phyloP scores from a whole-genome alignment of 2,113 vertebrate genomes.

The Phaethornis superciliosus region DNA sequence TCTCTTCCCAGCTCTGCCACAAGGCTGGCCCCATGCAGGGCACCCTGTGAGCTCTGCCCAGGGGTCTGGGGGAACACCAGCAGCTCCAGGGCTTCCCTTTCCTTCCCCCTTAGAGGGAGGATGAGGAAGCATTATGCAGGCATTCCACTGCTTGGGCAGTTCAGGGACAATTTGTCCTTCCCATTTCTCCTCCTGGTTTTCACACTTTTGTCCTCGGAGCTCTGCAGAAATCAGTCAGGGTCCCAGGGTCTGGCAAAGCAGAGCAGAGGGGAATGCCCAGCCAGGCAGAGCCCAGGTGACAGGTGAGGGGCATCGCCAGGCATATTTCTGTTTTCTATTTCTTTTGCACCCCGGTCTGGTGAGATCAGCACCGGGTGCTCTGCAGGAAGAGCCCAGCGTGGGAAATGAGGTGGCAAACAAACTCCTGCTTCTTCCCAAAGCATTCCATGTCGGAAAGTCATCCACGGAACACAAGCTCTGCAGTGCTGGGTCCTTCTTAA shows the following conservation, averaged over 20 bases:
- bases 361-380: not conserved
- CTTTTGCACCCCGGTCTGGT: not conserved
- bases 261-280: not conserved
- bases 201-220: not conserved
- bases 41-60: not conserved
- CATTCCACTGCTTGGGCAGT: rapidly evolving
- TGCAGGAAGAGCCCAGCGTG: not conserved
- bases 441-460: not conserved
- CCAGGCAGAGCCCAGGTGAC: not conserved
- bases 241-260: not conserved
- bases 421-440: not conserved
- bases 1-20: not conserved
- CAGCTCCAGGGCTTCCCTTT: not conserved
- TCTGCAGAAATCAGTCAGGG: not conserved
- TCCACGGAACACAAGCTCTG: not conserved
- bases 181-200: not conserved
- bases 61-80: not conserved
- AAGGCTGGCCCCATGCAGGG: not conserved
- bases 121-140: not conserved
- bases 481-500: not conserved
- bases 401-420: not conserved
- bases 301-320: not conserved
- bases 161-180: not conserved
- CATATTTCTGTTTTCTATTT: not conserved
- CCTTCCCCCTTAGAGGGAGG: not conserved